A percentile compares a stretch with the other conserved stretches of the same genome.
Conservation (phyloP, 2,113 vertebrate genomes). For the Pyxicephalus adspersus region DNA sequence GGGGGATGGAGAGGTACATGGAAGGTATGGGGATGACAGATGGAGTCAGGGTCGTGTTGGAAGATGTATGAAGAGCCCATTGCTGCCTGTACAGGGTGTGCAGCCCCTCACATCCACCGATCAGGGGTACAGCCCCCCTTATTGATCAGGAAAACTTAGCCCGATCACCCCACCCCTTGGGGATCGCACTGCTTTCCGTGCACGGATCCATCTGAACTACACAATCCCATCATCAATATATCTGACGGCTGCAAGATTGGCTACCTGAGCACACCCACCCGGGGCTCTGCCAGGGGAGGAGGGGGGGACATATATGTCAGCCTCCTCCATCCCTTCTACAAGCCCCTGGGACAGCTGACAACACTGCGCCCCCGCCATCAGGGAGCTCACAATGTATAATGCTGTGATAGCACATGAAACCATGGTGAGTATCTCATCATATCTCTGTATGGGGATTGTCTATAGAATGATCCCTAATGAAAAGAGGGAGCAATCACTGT, state of each 20-base stretch:
- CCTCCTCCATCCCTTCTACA: not conserved
- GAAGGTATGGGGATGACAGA: not conserved
- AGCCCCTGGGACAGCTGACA: conserved; percentile 8
- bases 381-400: not conserved
- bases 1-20: not conserved
- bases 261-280: not conserved
- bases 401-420: too few species aligned
- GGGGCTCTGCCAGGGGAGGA: too few species aligned
- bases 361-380: conserved; percentile 3
- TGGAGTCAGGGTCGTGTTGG: not conserved
- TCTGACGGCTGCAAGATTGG: not conserved
- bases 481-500: too few species aligned
- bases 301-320: not conserved
- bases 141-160: not conserved
- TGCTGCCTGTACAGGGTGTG: too few species aligned
- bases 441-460: too few species aligned
- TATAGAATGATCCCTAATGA: too few species aligned
- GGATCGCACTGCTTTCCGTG: conserved; percentile 11
- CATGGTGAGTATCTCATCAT: too few species aligned
- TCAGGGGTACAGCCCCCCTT: not conserved
- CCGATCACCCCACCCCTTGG: not conserved
- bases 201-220: not conserved
- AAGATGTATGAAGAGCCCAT: not conserved
- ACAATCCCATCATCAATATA: not conserved
- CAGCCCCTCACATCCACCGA: not conserved